Evolutionary conservation across 2,888 invertebrate species (phyloP), one percentile per base, ranked within the genome.

Genomic region (Onthophagus sagittarius): DNA sequence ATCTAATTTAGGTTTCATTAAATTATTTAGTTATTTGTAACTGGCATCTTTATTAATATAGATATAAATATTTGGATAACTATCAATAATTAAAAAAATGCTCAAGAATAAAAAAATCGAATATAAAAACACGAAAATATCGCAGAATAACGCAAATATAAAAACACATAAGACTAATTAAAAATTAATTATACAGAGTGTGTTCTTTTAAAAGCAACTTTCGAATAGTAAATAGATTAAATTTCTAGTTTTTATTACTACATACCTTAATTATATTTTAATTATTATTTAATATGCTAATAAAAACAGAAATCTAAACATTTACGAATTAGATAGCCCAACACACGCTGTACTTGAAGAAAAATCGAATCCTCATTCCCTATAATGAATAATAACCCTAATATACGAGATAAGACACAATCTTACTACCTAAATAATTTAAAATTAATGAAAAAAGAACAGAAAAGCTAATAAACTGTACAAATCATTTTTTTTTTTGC

Each of bases 11-110:
- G 2, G 14, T 2, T 64, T 14, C 3, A 23, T n/a, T 31, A 71
- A 65, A 11, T 7, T 33, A 64, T 14, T 32, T 23, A n/a, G 23
- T 64, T 15, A 65, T 23, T 72, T 39, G 5, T 69, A 73, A 73
- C 73, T 75, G 72, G 71, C 63, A 67, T 73, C 64, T 75, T 75
- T 73, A 73, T 72, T 73, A 73, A 53, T 71, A 72, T 73, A 71
- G 72, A 73, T 75, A 73, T 75, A 75, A 75, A 75, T 75, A 75
- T 75, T 72, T 75, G 32, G 15, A 73, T 73, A 75, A 75, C 71
- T 63, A 73, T 73, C 63, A 64, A 67, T 31, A 67, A 67, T 67
- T 32, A 33, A 62, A 33, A 73, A 71, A 73, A 71, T 71, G 73
- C 71, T 71, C 73, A 73, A 73, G 71, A 71, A 63, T 72, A 64